Evolutionary conservation across 2,113 vertebrate species (phyloP), one percentile per base, ranked within the genome.

Genomic region (Sturnus vulgaris): DNA sequence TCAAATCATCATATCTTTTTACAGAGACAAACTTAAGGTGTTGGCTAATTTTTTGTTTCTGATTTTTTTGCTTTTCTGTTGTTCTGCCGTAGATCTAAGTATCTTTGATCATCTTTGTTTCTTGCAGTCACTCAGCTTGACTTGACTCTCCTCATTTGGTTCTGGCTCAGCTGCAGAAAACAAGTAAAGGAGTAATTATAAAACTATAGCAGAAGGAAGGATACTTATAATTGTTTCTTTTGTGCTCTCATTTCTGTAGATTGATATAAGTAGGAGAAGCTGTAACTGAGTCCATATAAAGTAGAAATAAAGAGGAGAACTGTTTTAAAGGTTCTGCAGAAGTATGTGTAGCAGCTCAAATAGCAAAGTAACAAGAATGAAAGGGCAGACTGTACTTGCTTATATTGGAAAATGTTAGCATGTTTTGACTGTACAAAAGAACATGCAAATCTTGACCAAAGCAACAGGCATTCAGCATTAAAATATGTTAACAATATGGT

Each of bases 401-500:
- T 92, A 25, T 88, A 88, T 93, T 92, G 88, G 53, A n/a, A 94
- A 93, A 10, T 1, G 1, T 82, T 79, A 69, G 23, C 31, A 14
- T 95, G 24, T 80, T 92, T 85, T 88, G 92, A 39, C 90, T 93
- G 37, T 55, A n/a, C 37, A 37, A 78, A 93, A 81, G 94, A 88
- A 86, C 83, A 66, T 73, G 20, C 50, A 81, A 19, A 89, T 92
- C 83, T 91, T 88, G 71, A 91, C 59, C 25, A 30, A 69, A 65
- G 40, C 50, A 88, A 21, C 33, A 78, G 61, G 15, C 15, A 1
- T 80, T 92, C n/a, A 83, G 28, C n/a, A 50, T 86, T 86, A 60
- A 92, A 82, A 40, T 83, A 72, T 46, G 31, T 28, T 82, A 83
- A 86, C 8, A 53, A 23, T 89, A 20, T 31, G 18, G 22, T 73